Base-by-base conservation (phyloP, 2,888 invertebrate species). In the Mimas tiliae region DNA sequence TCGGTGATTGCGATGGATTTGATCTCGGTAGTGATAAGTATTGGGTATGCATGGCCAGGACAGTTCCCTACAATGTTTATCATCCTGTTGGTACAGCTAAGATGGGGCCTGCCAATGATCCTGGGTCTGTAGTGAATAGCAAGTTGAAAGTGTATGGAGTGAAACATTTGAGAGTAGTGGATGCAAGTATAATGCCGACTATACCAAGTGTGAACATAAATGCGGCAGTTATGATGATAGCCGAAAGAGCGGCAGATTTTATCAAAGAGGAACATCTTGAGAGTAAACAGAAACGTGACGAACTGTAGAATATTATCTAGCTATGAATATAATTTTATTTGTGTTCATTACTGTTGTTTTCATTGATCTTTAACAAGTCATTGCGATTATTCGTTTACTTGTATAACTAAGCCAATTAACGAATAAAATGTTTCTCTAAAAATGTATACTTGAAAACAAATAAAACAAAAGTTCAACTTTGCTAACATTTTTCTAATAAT, bases 11-110 rank as follows among this genome's bases (percentile, higher is more conserved):
- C 71, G 88, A 93, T 76, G 75, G 69, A 1, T 76, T 79, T 34
- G 81, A 83, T 64, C 88, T 92, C 68, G 70, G 66, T 27, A 88
- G 87, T 75, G 83, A 88, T 62, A 79, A 82, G 1, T 92, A 91
- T 73, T 93, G 91, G 92, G 84, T 91, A 70, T 93, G 93, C 69
- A 91, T 93, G 86, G 85, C 91, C 14, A 84, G 86, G 71, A 88
- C 89, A 21, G 74, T 92, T 0, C 91, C 92, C 0, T 91, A 82
- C 62, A 88, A 92, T 65, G 91, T 92, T 1, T 92, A 91, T 66
- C 93, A 93, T 77, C 93, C 90, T 12, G 90, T 88, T 1, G 93
- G 93, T 7, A 92, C 93, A 9, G 89, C 86, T 19, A 91, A 89
- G 71, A 93, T 93, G 93, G 93, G 93, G 0, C 80, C 74, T 67